Percentiles rank a stretch among this genome's conserved stretches.
Evolutionary conservation across 2,113 vertebrate species (phyloP).

Genomic region (Python bivittatus): DNA sequence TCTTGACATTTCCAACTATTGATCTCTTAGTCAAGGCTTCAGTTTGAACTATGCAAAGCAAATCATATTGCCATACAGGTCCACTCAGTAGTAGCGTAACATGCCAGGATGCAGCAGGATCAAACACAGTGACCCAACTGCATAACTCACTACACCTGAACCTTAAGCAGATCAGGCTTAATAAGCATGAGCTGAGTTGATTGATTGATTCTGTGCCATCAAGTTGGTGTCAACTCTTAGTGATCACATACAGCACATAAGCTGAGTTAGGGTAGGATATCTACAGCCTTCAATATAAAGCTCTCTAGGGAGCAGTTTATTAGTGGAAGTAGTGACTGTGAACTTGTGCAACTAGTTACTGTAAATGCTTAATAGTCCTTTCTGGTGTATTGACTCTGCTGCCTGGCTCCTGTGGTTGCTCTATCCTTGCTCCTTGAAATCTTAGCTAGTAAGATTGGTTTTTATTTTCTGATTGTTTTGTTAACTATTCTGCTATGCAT

Average conservation of each 20-base stretch:
- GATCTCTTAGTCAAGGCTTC: no score
- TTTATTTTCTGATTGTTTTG: not conserved
- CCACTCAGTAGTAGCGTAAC: no score
- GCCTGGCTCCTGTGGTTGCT: not conserved
- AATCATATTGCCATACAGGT: no score
- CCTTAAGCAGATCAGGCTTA: not conserved
- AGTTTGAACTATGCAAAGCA: no score
- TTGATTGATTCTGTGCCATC: not conserved
- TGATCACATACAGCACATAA: not conserved
- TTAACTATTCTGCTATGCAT: not conserved
- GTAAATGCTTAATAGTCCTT: not conserved
- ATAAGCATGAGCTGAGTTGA: not conserved
- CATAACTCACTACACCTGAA: not conserved
- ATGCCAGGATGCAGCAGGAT: not conserved
- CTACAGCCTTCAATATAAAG: not conserved
- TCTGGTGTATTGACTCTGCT: not conserved
- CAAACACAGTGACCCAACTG: not conserved
- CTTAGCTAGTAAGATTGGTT: not conserved
- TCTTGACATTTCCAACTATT: no score
- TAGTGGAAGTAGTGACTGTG: not conserved
- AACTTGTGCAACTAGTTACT: not conserved
- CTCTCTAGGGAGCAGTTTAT: not conserved
- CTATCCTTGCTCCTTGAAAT: not conserved
- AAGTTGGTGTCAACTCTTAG: not conserved
- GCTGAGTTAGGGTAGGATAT: not conserved